Evolutionary conservation across 2,113 vertebrate species (phyloP), one percentile per base, ranked within the genome.

Genomic region (Tretioscincus oriximinensis): DNA sequence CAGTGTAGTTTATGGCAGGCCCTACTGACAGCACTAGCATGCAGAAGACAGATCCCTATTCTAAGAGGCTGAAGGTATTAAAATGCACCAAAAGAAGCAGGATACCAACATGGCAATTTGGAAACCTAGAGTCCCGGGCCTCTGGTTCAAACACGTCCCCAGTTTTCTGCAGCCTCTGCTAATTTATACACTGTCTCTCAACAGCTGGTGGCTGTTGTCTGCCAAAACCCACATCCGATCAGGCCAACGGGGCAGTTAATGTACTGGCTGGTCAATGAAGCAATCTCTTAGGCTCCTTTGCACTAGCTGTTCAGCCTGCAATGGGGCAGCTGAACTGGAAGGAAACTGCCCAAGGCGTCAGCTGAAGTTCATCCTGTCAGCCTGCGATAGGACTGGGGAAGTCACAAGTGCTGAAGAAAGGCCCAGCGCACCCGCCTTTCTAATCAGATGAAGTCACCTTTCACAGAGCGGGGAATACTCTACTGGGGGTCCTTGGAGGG

Each of bases 211-310:
- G 92, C 90, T 87, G 90, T 92, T 90, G 90, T 91, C 91, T 91
- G 91, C 87, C 92, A 58, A 91, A 92, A 88, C 35, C 89, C 91
- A 85, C 90, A 92, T 91, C 91, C 89, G 90, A 91, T 93, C 91
- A 91, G 92, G 91, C 91, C 92, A 93, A 91, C 92, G 88, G 92
- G 92, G 92, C 91, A 90, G 90, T 86, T 93, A 93, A 93, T 93
- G 91, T 88, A 92, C 92, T 92, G 91, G 91, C 92, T 93, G 92
- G 91, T 91, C 92, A 93, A 91, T 92, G 92, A 92, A 93, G 92
- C 92, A 91, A 91, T 89, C 88, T 77, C 6, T 77, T 7, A 80
- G 91, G 86, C 89, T 89, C 91, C 92, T 93, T n/a, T 90, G 90
- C 91, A 85, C 90, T 88, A 90, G 64, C 91, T 90, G 88, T 76